phyloP scores from a whole-genome alignment of 2,113 vertebrate species.

The Vulpes vulpes region DNA sequence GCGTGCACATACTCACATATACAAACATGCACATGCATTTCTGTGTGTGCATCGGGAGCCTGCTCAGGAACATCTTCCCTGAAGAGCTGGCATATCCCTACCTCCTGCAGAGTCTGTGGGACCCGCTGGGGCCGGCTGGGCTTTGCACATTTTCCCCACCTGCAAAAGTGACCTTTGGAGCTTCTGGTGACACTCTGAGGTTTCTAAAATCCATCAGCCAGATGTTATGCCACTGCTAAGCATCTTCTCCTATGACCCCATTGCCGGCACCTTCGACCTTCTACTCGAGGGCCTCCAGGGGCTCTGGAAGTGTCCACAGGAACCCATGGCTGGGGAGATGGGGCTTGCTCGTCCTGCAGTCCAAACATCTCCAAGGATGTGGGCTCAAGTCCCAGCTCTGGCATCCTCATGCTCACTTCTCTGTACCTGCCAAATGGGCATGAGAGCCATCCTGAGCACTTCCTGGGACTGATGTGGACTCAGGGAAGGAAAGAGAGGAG shows the following conservation, averaged over 20 bases:
- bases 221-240: fast-evolving
- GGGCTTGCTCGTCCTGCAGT: not conserved
- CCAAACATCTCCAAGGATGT: fast-evolving
- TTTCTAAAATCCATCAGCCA: not conserved
- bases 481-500: not conserved
- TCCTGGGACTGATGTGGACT: not conserved
- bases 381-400: not conserved
- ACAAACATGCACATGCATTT: not conserved
- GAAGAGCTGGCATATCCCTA: not conserved
- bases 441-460: not conserved
- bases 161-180: not conserved
- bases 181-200: not conserved
- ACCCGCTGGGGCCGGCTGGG: too few relatives aligned
- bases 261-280: fast-evolving
- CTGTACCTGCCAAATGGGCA: not conserved
- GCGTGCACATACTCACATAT: fast-evolving
- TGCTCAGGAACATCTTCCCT: not conserved
- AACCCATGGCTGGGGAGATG: fast-evolving
- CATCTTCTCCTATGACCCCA: not conserved
- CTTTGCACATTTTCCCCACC: fast-evolving
- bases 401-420: not conserved
- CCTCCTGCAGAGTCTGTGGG: not conserved
- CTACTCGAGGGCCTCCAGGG: not conserved
- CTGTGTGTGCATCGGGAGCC: too few relatives aligned
- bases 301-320: fast-evolving